Percentiles rank a stretch among this genome's conserved stretches.
phyloP scores from a whole-genome alignment of 2,888 invertebrate species.

The Ectemnius lituratus region DNA sequence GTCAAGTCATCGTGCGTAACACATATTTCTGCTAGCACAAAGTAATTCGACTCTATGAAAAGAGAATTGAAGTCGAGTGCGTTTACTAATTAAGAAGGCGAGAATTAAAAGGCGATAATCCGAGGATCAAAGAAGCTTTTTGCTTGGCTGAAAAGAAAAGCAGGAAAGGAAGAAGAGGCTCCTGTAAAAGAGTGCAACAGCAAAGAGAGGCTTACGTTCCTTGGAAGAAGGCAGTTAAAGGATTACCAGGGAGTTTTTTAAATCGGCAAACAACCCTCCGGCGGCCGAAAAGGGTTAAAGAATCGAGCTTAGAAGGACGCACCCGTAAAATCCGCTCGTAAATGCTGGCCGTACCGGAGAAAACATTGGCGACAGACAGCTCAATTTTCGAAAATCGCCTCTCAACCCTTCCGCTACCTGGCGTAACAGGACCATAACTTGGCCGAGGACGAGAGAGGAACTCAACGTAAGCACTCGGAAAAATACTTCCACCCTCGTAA shows the following conservation, averaged over 20 bases:
- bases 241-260: conserved; percentile 37
- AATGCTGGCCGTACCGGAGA: conserved; percentile 36
- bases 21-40: too few relatives aligned
- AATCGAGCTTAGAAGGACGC: conserved; percentile 16
- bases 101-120: not conserved
- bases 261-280: conserved; percentile 31
- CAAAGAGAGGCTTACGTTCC: not conserved
- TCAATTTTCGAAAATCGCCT: conserved; percentile 57
- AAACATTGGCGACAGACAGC: conserved; percentile 47
- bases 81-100: not conserved
- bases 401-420: conserved; percentile 65
- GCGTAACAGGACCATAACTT: conserved; percentile 12
- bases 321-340: conserved; percentile 58
- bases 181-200: not conserved
- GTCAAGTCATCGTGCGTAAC: too few relatives aligned
- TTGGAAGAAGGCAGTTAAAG: conserved; percentile 29
- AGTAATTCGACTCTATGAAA: too few relatives aligned
- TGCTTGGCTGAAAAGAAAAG: not conserved
- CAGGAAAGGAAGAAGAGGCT: not conserved
- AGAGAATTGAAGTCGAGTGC: not conserved
- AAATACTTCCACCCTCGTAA: too few relatives aligned
- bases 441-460: not conserved
- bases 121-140: not conserved
- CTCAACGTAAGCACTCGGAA: too few relatives aligned
- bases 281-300: conserved; percentile 47